Conservation (phyloP, 2,888 invertebrate species). For the Troides aeacus region DNA sequence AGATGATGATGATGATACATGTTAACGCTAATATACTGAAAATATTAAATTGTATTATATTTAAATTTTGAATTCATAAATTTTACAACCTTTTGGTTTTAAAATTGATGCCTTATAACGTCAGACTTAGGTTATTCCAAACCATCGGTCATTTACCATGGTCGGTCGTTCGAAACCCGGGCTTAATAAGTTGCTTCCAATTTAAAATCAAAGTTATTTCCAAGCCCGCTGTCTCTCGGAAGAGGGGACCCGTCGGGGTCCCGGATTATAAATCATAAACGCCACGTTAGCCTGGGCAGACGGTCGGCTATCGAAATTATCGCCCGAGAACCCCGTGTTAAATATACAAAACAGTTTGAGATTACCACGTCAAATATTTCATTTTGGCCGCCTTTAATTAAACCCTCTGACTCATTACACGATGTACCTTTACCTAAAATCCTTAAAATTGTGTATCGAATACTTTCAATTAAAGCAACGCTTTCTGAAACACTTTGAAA, state of each 20-base stretch:
- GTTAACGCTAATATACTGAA: too few species aligned
- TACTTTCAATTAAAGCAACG: constrained; percentile 12
- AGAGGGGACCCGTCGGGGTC: constrained; percentile 66
- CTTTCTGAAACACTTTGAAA: not conserved
- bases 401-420: constrained; percentile 59
- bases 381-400: constrained; percentile 57
- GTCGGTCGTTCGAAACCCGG: constrained; percentile 58
- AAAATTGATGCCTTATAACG: constrained; percentile 16
- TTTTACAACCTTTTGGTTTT: not conserved
- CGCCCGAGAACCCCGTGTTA: constrained; percentile 64
- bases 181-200: constrained; percentile 72
- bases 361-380: constrained; percentile 71
- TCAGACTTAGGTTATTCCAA: constrained; percentile 6
- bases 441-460: constrained; percentile 17
- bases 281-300: constrained; percentile 66
- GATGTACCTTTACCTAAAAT: constrained; percentile 34
- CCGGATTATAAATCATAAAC: constrained; percentile 76
- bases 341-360: constrained; percentile 74
- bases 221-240: constrained; percentile 66
- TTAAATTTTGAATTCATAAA: not conserved
- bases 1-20: too few species aligned
- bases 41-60: not conserved
- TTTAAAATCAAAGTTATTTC: constrained; percentile 74
- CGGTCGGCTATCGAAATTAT: constrained; percentile 69
- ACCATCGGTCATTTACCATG: constrained; percentile 43